A percentile compares a stretch with the other conserved stretches of the same genome.
Conservation (phyloP, 2,888 invertebrate genomes). For the Plebejus melissa region DNA sequence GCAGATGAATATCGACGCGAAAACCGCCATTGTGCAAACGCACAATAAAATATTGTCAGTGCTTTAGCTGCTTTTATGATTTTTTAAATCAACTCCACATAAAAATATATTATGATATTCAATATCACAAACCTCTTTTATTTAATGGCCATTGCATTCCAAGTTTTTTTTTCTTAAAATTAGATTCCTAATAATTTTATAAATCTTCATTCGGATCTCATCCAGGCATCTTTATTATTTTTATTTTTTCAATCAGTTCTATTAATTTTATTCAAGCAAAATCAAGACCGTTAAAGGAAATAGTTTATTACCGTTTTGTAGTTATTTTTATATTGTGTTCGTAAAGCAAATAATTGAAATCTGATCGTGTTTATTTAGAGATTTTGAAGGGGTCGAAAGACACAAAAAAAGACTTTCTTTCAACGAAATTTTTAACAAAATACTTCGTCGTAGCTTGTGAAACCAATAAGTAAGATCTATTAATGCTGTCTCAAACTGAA, state of each 20-base stretch:
- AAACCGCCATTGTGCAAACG: constrained; percentile 55
- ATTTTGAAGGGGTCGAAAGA: constrained; percentile 51
- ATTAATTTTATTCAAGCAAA: not conserved
- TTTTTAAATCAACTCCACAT: not conserved
- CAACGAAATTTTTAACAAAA: constrained; percentile 50
- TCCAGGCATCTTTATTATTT: not conserved
- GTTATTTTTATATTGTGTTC: constrained; percentile 23
- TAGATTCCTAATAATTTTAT: not conserved
- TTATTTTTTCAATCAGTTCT: not conserved
- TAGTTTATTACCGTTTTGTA: not conserved
- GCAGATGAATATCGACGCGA: constrained; percentile 71
- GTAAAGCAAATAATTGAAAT: constrained; percentile 30
- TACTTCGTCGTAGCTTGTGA: constrained; percentile 13
- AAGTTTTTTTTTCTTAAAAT: no score
- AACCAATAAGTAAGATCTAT: constrained; percentile 50
- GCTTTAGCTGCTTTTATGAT: constrained; percentile 8
- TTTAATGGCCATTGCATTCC: no score
- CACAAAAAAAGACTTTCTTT: constrained; percentile 51
- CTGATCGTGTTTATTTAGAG: constrained; percentile 24
- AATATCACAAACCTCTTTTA: not conserved
- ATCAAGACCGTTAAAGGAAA: not conserved
- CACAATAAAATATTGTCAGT: constrained; percentile 32
- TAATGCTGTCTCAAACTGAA: constrained; percentile 45
- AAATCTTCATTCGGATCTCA: not conserved
- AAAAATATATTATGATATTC: not conserved